These are phyloP conservation scores for Limosa lapponica DNA, from an alignment of 2,797 vertebrate genomes.

Conservation along the genomic window DNA sequence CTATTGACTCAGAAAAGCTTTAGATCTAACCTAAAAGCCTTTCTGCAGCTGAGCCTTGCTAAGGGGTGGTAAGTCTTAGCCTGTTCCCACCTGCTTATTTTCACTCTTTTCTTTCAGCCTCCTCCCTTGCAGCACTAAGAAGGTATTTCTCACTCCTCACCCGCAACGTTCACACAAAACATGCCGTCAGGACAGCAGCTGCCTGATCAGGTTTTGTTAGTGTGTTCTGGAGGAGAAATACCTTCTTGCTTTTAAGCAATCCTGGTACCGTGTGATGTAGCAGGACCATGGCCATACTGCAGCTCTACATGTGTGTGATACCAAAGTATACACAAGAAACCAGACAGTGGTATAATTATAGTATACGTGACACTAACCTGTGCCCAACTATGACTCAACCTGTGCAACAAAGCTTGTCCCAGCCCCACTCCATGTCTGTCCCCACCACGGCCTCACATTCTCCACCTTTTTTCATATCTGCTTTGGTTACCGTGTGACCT, in stretches of 20 bases:
- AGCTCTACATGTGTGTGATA: background rate
- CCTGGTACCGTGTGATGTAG: fast-evolving
- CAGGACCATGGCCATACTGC: fast-evolving
- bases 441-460: background rate
- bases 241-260: background rate
- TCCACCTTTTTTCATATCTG: background rate
- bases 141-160: background rate
- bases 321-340: background rate
- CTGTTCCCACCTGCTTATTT: constrained; percentile 1
- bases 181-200: background rate
- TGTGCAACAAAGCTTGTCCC: fast-evolving
- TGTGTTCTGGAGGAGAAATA: background rate
- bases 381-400: background rate
- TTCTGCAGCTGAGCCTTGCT: constrained; percentile 13
- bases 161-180: fast-evolving
- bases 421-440: background rate
- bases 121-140: background rate
- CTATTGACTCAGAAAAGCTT: constrained; percentile 25
- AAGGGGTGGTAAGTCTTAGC: background rate
- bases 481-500: fast-evolving
- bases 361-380: background rate
- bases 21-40: constrained; percentile 31
- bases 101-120: background rate
- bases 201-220: background rate
- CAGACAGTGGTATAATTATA: background rate